Evolutionary conservation across 2,113 vertebrate species (phyloP).

Genomic region (Oreochromis tanganicae): DNA sequence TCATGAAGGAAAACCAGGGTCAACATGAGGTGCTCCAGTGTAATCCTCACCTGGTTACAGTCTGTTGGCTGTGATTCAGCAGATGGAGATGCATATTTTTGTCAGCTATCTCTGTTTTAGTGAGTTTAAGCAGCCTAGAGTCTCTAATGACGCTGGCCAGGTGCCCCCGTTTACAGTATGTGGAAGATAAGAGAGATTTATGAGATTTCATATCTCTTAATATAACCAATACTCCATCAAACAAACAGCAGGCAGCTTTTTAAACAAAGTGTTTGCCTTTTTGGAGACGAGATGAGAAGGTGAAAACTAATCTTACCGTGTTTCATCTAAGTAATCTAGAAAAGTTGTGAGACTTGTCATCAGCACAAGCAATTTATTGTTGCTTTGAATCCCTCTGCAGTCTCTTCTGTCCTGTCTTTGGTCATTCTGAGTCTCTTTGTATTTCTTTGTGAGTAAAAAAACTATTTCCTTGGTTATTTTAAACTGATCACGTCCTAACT

Average conservation of each 20-base stretch:
- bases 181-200: background rate
- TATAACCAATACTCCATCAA: background rate
- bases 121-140: background rate
- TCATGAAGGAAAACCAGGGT: background rate
- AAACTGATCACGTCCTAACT: background rate
- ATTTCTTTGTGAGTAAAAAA: background rate
- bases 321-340: background rate
- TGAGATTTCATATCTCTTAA: background rate
- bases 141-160: background rate
- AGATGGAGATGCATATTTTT: background rate
- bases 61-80: background rate
- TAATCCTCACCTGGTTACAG: background rate
- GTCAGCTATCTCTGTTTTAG: background rate
- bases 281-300: background rate
- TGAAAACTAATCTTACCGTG: background rate
- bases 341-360: background rate
- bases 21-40: background rate
- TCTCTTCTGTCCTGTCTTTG: background rate
- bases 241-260: background rate
- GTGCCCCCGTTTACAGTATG: background rate
- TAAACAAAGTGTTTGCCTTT: background rate
- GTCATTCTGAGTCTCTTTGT: background rate
- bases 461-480: background rate
- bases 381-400: accelerated
- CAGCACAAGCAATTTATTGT: background rate